Conservation (phyloP, 92 coral and sea anemone genomes). For the Phymanthus crucifer region DNA sequence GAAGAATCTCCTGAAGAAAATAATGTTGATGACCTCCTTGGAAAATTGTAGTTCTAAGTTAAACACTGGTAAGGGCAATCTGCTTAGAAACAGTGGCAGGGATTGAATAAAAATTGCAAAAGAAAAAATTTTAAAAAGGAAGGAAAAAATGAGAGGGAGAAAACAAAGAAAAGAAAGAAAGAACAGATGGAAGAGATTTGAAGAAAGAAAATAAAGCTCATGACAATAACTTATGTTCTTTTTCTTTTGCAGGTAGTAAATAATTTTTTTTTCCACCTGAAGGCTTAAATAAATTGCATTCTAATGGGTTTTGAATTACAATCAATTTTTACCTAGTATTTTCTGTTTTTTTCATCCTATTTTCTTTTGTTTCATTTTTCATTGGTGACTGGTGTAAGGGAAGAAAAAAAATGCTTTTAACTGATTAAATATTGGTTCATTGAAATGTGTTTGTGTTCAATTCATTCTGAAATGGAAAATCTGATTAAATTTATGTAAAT, state of each 20-base stretch:
- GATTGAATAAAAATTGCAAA: not conserved
- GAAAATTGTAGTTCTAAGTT: not conserved
- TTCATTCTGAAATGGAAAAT: not conserved
- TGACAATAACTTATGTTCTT: not conserved
- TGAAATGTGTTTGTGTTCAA: not conserved
- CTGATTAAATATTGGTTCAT: not conserved
- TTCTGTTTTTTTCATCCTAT: not conserved
- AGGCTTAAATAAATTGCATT: not conserved
- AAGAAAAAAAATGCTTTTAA: not conserved
- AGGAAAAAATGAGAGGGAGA: not conserved
- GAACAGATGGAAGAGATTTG: not conserved
- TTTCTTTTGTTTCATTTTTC: not conserved
- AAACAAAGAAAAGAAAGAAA: not conserved
- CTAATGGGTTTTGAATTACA: not conserved
- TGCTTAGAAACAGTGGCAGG: not conserved
- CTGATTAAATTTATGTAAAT: no score
- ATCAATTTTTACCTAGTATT: not conserved
- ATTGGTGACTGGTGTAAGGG: not conserved
- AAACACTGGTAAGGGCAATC: not conserved
- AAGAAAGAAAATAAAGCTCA: not conserved
- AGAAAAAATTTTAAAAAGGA: slow-evolving; percentile 5
- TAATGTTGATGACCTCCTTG: slow-evolving; percentile 13
- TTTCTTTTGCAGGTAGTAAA: not conserved
- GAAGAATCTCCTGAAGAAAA: slow-evolving; percentile 12
- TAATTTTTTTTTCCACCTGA: not conserved